A percentile compares a stretch with the other conserved stretches of the same genome.
These are phyloP conservation scores for Squalus acanthias DNA, from an alignment of 2,797 vertebrate genomes.

Conservation along the genomic window DNA sequence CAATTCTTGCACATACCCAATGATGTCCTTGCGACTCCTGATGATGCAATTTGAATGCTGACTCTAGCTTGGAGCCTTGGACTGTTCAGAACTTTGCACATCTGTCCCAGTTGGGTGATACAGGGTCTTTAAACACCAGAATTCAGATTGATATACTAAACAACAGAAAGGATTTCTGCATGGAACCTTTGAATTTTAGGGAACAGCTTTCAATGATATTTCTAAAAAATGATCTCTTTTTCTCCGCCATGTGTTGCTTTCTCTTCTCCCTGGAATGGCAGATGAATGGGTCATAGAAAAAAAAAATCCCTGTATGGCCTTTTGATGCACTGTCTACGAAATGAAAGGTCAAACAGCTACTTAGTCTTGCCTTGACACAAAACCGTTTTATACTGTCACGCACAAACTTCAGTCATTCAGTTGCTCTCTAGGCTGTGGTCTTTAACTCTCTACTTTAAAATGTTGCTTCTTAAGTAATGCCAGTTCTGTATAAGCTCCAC, in stretches of 20 bases:
- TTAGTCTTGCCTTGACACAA: not conserved
- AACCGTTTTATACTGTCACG: not conserved
- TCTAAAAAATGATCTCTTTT: not conserved
- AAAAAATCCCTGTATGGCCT: not conserved
- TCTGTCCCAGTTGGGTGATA: not conserved
- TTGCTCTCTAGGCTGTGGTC: not conserved
- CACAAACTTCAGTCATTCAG: not conserved
- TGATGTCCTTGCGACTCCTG: not conserved
- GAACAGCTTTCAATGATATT: not conserved
- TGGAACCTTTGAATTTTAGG: not conserved
- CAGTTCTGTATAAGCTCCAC: not conserved
- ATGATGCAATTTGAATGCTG: not conserved
- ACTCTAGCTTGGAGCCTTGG: not conserved
- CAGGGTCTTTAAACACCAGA: not conserved
- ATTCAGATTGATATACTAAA: not conserved
- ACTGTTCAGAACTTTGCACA: not conserved
- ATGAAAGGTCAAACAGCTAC: constrained; percentile 19
- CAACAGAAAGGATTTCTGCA: not conserved
- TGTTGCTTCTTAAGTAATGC: not conserved
- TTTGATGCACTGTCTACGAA: not conserved
- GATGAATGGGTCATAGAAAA: not conserved
- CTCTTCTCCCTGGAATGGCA: not conserved
- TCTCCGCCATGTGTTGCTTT: not conserved
- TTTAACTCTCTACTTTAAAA: not conserved
- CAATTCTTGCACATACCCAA: not conserved